Evolutionary conservation across 1,140 invertebrate genomes (phyloP).

Genomic region (Drosophila gunungcola): DNA sequence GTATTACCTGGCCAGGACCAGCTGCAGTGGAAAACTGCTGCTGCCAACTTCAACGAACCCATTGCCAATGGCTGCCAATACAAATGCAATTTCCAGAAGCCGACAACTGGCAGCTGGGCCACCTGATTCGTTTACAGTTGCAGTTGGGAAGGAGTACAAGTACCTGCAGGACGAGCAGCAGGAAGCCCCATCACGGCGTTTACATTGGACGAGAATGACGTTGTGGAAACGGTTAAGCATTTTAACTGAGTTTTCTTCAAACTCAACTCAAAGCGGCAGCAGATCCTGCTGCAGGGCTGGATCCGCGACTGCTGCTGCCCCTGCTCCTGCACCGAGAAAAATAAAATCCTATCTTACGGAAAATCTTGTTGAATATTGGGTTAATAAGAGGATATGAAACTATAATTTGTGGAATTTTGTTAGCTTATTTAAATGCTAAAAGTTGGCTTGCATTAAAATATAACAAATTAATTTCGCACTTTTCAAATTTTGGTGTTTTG

Average conservation of each 20-base stretch:
- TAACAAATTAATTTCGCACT: too few species aligned
- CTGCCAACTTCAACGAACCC: slow-evolving; percentile 32
- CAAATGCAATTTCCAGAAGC: slow-evolving; percentile 78
- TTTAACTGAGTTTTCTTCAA: slow-evolving; percentile 77
- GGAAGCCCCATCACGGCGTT: slow-evolving; percentile 50
- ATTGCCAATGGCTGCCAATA: slow-evolving; percentile 78
- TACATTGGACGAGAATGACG: slow-evolving; percentile 59
- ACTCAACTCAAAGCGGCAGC: slow-evolving; percentile 42
- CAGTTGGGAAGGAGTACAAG: slow-evolving; percentile 6
- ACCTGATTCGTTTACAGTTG: slow-evolving; percentile 75
- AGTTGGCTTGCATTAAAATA: too few species aligned
- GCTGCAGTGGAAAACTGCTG: slow-evolving; percentile 22
- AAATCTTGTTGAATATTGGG: too few species aligned
- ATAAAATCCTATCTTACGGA: too few species aligned
- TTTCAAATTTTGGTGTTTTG: too few species aligned
- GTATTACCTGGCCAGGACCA: slow-evolving; percentile 48
- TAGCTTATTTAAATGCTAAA: too few species aligned
- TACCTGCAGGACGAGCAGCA: slow-evolving; percentile 5
- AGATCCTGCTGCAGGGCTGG: slow-evolving; percentile 21
- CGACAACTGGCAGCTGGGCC: slow-evolving; percentile 78
- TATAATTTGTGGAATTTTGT: too few species aligned
- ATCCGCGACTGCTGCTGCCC: slow-evolving; percentile 26
- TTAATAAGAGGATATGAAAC: too few species aligned
- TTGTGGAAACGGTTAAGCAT: slow-evolving; percentile 75
- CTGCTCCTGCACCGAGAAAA: slow-evolving; percentile 7